Evolutionary conservation across 2,797 vertebrate genomes (phyloP).

Genomic region (Sarcoramphus papa): DNA sequence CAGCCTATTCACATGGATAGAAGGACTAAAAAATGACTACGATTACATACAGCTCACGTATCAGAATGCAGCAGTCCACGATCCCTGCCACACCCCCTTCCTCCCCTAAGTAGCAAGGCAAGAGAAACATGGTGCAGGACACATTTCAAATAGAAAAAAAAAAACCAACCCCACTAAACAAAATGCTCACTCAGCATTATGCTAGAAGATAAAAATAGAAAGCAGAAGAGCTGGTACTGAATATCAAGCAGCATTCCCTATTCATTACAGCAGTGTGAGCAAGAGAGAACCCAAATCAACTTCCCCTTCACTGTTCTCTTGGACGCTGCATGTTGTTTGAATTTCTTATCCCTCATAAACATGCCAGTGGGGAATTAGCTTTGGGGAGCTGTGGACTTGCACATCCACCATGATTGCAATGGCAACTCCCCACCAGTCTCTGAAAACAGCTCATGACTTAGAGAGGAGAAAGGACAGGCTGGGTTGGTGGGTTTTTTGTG

Average conservation of each 20-base stretch:
- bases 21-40: not conserved
- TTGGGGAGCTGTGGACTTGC: not conserved
- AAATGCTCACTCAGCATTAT: conserved; percentile 51
- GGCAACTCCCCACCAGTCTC: not conserved
- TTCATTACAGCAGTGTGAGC: not conserved
- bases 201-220: conserved; percentile 55
- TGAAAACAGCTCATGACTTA: not conserved
- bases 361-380: not conserved
- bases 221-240: conserved; percentile 5
- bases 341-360: not conserved
- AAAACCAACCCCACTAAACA: not conserved
- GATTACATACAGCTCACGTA: not conserved
- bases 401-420: not conserved
- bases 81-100: not conserved
- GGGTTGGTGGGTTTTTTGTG: not conserved
- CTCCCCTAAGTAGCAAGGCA: not conserved
- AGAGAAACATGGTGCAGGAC: conserved; percentile 20
- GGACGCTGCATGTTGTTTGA: not conserved
- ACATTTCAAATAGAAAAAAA: not conserved
- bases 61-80: not conserved
- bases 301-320: not conserved
- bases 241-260: conserved; percentile 39
- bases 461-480: not conserved
- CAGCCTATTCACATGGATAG: not conserved
- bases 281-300: not conserved